phyloP scores from a whole-genome alignment of 2,888 invertebrate genomes.

The Ectemnius continuus region DNA sequence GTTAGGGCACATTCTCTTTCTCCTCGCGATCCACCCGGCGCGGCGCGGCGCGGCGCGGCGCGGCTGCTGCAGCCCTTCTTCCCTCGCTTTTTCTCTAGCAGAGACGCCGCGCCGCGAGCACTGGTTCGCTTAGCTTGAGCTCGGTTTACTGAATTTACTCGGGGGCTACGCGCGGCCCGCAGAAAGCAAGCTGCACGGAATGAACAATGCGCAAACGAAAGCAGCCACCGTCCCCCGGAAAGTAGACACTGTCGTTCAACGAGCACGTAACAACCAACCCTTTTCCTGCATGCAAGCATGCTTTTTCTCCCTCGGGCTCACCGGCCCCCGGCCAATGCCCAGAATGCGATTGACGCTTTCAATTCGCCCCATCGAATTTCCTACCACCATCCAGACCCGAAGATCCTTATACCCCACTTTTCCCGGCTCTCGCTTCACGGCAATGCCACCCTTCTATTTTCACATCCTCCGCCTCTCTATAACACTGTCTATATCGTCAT shows the following conservation, averaged over 20 bases:
- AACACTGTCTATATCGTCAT: too few species aligned
- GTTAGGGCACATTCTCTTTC: conserved; percentile 33
- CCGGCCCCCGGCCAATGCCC: too few species aligned
- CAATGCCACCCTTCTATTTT: too few species aligned
- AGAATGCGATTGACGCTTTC: conserved; percentile 24
- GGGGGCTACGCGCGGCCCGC: conserved; percentile 47
- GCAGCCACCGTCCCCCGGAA: conserved; percentile 40
- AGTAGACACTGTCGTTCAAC: background rate
- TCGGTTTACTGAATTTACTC: conserved; percentile 32
- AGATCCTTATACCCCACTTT: too few species aligned
- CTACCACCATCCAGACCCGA: too few species aligned
- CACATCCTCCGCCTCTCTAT: too few species aligned
- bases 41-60: too few species aligned
- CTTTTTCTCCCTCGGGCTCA: too few species aligned
- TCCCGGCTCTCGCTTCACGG: too few species aligned
- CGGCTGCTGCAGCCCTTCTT: background rate
- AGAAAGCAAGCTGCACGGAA: conserved; percentile 56
- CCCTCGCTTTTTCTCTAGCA: background rate
- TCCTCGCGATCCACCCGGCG: background rate
- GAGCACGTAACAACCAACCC: too few species aligned
- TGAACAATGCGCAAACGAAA: conserved; percentile 53
- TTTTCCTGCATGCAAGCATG: too few species aligned
- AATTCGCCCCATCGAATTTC: conserved; percentile 10
- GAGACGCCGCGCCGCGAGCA: too few species aligned
- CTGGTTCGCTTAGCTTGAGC: conserved; percentile 40